These are phyloP conservation scores for Rhingia rostrata DNA, from an alignment of 2,888 invertebrate species.

Conservation along the genomic window DNA sequence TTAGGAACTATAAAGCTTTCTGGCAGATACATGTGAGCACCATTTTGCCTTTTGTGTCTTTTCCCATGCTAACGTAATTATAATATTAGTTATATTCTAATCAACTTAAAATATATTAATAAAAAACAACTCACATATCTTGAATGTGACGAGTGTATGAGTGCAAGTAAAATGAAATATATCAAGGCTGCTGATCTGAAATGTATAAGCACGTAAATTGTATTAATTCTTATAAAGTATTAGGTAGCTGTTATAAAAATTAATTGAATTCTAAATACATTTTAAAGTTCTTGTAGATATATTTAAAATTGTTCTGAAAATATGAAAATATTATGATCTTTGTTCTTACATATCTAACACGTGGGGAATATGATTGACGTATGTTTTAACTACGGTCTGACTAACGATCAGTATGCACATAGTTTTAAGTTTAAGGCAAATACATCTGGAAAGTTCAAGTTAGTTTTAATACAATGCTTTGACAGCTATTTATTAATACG, in stretches of 20 bases:
- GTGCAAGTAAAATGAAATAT: conserved; percentile 84
- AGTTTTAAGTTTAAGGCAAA: too few relatives aligned
- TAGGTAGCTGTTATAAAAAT: not conserved
- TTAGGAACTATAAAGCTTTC: conserved; percentile 88
- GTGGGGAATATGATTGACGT: too few relatives aligned
- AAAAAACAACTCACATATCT: conserved; percentile 85
- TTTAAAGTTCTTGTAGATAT: not conserved
- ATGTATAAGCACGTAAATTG: conserved; percentile 81
- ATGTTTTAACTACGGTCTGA: too few relatives aligned
- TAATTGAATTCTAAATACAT: not conserved
- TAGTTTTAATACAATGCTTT: too few relatives aligned
- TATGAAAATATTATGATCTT: too few relatives aligned
- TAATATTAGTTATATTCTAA: conserved; percentile 74
- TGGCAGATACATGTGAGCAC: conserved; percentile 89
- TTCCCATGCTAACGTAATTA: conserved; percentile 85
- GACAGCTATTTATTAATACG: too few relatives aligned
- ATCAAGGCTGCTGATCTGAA: conserved; percentile 87
- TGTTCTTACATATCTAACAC: too few relatives aligned
- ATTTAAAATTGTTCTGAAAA: too few relatives aligned
- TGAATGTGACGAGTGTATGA: conserved; percentile 84
- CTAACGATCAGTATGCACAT: too few relatives aligned
- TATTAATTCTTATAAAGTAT: not conserved
- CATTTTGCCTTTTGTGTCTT: conserved; percentile 90
- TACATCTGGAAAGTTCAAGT: too few relatives aligned
- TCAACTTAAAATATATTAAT: not conserved